Conservation (phyloP, 1,140 invertebrate genomes). For the Paracyclopina nana region DNA sequence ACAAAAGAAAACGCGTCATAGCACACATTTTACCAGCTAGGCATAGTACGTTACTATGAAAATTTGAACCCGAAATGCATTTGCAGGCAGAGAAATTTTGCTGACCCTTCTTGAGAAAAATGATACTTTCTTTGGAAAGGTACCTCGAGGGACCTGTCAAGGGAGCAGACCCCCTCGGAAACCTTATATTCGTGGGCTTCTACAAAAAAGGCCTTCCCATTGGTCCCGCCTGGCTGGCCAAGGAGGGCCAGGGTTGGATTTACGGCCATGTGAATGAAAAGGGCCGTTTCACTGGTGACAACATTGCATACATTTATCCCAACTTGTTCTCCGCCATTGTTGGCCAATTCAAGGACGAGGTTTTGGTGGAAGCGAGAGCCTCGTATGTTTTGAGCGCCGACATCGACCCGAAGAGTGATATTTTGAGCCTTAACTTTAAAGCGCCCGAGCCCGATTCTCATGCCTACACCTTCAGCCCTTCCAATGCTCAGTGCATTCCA, state of each 20-base stretch:
- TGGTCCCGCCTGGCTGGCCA: background rate
- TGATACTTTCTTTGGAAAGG: too few species aligned
- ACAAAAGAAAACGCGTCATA: too few species aligned
- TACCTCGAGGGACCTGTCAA: background rate
- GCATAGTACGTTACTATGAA: too few species aligned
- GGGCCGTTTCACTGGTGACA: constrained; percentile 6
- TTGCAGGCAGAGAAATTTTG: too few species aligned
- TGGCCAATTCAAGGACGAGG: constrained; percentile 6
- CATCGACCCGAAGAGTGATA: background rate
- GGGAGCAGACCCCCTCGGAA: background rate
- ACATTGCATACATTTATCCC: constrained; percentile 14
- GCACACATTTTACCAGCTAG: too few species aligned
- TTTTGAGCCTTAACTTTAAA: background rate
- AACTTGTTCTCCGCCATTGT: constrained; percentile 3
- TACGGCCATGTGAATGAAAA: background rate
- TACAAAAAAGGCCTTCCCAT: background rate
- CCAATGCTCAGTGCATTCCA: background rate
- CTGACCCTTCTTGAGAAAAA: too few species aligned
- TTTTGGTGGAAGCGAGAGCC: background rate
- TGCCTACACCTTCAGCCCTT: background rate
- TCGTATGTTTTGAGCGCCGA: background rate
- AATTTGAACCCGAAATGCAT: too few species aligned
- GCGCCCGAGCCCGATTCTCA: background rate
- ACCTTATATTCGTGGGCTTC: background rate
- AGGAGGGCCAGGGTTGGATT: background rate